Evolutionary conservation across 2,797 vertebrate species (phyloP), one percentile per base, ranked within the genome.

Genomic region (Sebastes reedi): DNA sequence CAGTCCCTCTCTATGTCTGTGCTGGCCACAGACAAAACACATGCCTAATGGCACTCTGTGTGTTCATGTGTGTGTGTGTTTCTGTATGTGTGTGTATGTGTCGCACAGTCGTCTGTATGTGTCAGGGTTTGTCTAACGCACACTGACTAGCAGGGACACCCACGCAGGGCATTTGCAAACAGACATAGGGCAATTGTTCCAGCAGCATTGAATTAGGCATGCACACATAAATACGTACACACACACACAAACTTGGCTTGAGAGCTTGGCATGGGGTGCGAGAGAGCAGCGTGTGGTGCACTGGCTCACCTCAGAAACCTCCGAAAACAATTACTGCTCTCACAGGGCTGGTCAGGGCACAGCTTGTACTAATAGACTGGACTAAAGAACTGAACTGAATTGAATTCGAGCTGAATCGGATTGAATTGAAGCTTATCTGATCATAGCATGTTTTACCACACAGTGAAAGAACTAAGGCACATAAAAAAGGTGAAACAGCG

Each of bases 291-390:
- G 72, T 93, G 93, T 88, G 89, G 89, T 86, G 83, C 89, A 88
- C 91, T 92, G 90, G 91, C 91, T 94, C 92, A 93, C 94, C 93
- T 94, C 91, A 92, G 92, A 93, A 92, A 91, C 90, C 92, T 90
- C 88, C 72, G 84, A 94, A 95, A 93, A 95, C 94, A 94, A 94
- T 94, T 94, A 94, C 87, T 88, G 91, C 86, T 92, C 93, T 93
- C 92, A 88, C 88, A 89, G 91, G 88, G 88, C 91, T 80, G 88
- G 90, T 91, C 92, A 85, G 87, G 67, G 77, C 90, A 89, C 91
- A 92, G 92, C 91, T 90, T 93, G 88, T 72, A 67, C 89, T 92
- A 89, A 92, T 90, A 84, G 84, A 91, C 88, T 71, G 79, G 83
- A 88, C 87, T 68, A 61, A 79, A 85, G 86, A 81, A 85, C 67